Evolutionary conservation across 2,113 vertebrate genomes (phyloP).

Genomic region (Amphilophus citrinellus): DNA sequence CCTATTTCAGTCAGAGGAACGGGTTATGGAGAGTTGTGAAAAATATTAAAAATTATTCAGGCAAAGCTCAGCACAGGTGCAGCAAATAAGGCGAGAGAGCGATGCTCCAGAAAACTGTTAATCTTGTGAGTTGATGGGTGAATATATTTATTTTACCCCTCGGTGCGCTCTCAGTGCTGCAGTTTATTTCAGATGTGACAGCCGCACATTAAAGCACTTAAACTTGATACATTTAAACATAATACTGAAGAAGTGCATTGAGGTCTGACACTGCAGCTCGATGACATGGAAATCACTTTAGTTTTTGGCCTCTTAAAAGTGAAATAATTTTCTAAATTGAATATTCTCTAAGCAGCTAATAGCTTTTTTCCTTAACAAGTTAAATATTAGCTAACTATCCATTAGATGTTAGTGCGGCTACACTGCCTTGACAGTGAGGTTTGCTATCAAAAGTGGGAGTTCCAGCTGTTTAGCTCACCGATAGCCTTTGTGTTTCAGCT

Average conservation of each 20-base stretch:
- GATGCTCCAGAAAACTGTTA: background rate
- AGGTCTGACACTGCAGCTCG: background rate
- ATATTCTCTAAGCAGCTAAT: background rate
- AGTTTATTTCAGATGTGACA: background rate
- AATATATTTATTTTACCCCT: conserved; percentile 9
- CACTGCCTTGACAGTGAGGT: background rate
- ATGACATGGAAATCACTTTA: background rate
- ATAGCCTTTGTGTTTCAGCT: background rate
- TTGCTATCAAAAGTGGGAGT: background rate
- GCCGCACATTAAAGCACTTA: background rate
- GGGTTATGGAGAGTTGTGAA: background rate
- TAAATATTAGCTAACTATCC: too few species aligned
- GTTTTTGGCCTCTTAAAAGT: background rate
- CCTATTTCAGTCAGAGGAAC: background rate
- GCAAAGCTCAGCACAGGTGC: background rate
- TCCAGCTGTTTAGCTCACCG: background rate
- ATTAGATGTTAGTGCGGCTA: background rate
- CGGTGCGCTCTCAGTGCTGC: background rate
- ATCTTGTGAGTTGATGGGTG: conserved; percentile 1
- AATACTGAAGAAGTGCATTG: background rate
- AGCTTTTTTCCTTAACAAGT: too few species aligned
- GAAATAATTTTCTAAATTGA: background rate
- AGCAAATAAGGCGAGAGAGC: background rate
- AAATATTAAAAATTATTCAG: conserved; percentile 3
- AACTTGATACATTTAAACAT: background rate